Base-by-base conservation (phyloP, 2,113 vertebrate species). In the Hippolais icterina region DNA sequence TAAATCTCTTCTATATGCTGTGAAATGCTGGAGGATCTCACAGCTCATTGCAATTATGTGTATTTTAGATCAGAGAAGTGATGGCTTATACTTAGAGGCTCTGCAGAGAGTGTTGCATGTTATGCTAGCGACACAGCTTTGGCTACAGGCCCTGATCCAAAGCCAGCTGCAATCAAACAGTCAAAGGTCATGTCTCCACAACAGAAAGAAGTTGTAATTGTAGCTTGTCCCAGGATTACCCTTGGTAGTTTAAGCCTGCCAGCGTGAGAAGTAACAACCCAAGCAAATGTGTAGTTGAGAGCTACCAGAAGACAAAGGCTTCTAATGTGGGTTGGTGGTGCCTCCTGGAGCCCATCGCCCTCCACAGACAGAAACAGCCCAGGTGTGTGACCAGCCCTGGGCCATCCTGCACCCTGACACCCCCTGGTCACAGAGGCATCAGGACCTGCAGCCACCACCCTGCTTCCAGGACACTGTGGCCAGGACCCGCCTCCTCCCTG, bases 181-280 rank as follows among this genome's bases (percentile, higher is more conserved):
- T 75, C 96, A 96, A 94, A 96, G 96, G 96, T 95, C 95, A 44
- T 78, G 94, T 95, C 94, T 94, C 87, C 89, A 93, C 60, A 78
- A 80, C 76, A 95, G 89, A 87, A 87, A 95, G 72, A 82, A 95
- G 80, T 46, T 84, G 89, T 91, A 94, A 84, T 53, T 89, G 87
- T 76, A 96, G 77, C 70, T 84, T 93, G 94, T 96, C 95, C 93
- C 95, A 94, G 89, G 87, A 91, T 94, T 95, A 97, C 91, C 86
- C 93, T 89, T 63, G 68, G 69, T 89, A 49, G 86, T 91, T 95
- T 61, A 82, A 96, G 66, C 77, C 65, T 84, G 87, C 80, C 56
- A 91, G 20, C 61, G 39, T 27, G 49, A 92, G 91, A 87, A 91
- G 44, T n/a, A 92, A 31, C 56, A 93, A 68, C 53, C 84, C 23